Conservation (phyloP, 2,888 invertebrate genomes). For the Acrocera orbiculus region DNA sequence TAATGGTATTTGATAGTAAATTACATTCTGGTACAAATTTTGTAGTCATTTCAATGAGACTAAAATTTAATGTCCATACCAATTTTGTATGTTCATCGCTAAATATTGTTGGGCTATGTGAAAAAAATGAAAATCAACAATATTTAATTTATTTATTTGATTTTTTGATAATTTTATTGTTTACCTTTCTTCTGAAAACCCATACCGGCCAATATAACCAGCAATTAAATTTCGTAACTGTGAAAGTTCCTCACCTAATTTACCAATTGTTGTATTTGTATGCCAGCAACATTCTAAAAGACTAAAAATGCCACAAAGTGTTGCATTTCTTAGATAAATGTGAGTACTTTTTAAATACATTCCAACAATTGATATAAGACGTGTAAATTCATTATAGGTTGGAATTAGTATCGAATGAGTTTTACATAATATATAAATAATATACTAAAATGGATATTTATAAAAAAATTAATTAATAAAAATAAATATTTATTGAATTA, state of each 20-base stretch:
- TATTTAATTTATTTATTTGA: conserved; percentile 9
- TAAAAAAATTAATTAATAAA: conserved; percentile 2
- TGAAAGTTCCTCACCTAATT: conserved; percentile 29
- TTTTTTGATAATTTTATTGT: no score
- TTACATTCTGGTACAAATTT: conserved; percentile 42
- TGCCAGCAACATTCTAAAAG: conserved; percentile 30
- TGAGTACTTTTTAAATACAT: conserved; percentile 31
- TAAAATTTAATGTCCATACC: conserved; percentile 60
- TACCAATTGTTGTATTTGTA: conserved; percentile 30
- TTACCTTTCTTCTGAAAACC: conserved; percentile 30
- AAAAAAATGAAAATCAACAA: background rate
- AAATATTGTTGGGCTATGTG: conserved; percentile 20
- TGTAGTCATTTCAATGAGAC: conserved; percentile 53
- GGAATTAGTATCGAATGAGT: conserved; percentile 30
- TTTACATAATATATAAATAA: conserved; percentile 31
- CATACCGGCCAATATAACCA: conserved; percentile 29
- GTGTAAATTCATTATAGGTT: conserved; percentile 25
- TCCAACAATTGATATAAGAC: conserved; percentile 26
- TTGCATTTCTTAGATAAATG: conserved; percentile 30
- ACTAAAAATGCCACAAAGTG: conserved; percentile 28
- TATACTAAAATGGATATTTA: conserved; percentile 19
- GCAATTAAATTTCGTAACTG: conserved; percentile 28
- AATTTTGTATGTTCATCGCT: conserved; percentile 46
- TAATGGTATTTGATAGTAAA: conserved; percentile 38
- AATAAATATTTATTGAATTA: conserved; percentile 10